These are phyloP conservation scores for human (Homo sapiens) DNA, from an alignment of 2,113 vertebrate species.

Conservation along the genomic window GRCh38 chr22:36870001-36870500, in stretches of 20 bases:
- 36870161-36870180: neutral
- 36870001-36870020: neutral
- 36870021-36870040: neutral
- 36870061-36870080: rapidly evolving
- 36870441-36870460: constrained; percentile 90
- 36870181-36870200: neutral
- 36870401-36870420: constrained; percentile 79
- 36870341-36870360: rapidly evolving
- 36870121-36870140: neutral
- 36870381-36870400: neutral
- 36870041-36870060: neutral
- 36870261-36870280: neutral
- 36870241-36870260: neutral
- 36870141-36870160: neutral
- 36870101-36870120: rapidly evolving
- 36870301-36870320: neutral
- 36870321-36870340: rapidly evolving
- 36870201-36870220: neutral
- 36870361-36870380: constrained; percentile 6
- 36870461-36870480: constrained; percentile 96
- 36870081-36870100: too few species aligned
- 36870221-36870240: neutral
- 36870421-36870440: constrained; percentile 91
- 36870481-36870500: constrained; percentile 88
- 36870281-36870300: neutral